Evolutionary conservation across 2,888 invertebrate species (phyloP).

Genomic region (Piscicola geometra): DNA sequence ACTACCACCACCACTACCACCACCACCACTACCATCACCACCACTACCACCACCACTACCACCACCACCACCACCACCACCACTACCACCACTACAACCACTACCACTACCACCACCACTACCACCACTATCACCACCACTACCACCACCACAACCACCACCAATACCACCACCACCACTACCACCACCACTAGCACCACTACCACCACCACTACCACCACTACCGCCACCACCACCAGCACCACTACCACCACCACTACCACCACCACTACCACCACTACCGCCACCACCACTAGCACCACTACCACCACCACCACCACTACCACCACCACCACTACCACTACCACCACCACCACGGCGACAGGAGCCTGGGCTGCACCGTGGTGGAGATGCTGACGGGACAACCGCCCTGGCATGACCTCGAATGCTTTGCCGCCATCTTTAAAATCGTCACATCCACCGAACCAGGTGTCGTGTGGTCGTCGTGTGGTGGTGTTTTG

Average conservation of each 20-base stretch:
- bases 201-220: too few relatives aligned
- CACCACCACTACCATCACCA: background rate
- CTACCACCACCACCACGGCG: background rate
- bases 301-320: background rate
- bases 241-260: background rate
- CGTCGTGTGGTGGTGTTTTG: too few relatives aligned
- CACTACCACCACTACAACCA: background rate
- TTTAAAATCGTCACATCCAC: constrained; percentile 54
- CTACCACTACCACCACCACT: background rate
- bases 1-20: background rate
- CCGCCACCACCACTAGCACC: background rate
- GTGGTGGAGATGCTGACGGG: constrained; percentile 56
- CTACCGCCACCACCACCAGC: background rate
- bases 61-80: background rate
- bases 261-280: background rate
- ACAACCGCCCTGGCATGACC: constrained; percentile 54
- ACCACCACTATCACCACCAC: background rate
- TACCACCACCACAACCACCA: background rate
- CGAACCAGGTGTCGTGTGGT: constrained; percentile 46
- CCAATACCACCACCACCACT: background rate
- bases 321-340: too few relatives aligned
- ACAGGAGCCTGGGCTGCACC: constrained; percentile 56
- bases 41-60: background rate
- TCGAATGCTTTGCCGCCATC: constrained; percentile 56
- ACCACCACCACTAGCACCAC: too few relatives aligned